These are phyloP conservation scores for Pammene aurita DNA, from an alignment of 2,888 invertebrate genomes.

Conservation along the genomic window DNA sequence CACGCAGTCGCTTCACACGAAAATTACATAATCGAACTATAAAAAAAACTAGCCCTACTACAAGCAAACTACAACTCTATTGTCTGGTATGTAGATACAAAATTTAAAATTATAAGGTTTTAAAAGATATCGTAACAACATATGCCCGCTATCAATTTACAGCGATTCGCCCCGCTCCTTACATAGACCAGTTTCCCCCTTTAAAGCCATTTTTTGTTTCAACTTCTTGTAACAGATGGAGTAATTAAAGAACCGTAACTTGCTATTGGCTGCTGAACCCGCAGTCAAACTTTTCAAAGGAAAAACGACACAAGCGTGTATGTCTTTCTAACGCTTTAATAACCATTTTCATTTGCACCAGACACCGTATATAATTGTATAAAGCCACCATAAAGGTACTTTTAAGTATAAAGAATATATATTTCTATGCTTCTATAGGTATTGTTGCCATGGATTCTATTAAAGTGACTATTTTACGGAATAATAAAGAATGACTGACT, in stretches of 20 bases:
- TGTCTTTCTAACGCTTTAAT: not conserved
- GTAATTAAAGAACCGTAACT: conserved; percentile 64
- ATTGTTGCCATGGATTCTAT: conserved; percentile 69
- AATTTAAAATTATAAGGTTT: not conserved
- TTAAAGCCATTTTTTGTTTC: conserved; percentile 46
- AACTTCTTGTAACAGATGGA: conserved; percentile 57
- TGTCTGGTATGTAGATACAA: not conserved
- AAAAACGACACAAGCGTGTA: conserved; percentile 16
- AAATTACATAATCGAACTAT: conserved; percentile 15
- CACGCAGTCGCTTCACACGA: conserved; percentile 42
- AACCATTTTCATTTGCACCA: conserved; percentile 46
- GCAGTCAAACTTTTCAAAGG: not conserved
- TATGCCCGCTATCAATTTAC: conserved; percentile 65
- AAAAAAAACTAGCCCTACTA: not conserved
- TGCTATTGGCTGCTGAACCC: conserved; percentile 64
- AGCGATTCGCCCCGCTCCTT: conserved; percentile 69
- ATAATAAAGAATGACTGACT: conserved; percentile 59
- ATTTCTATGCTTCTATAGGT: conserved; percentile 61
- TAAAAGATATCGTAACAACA: conserved; percentile 44
- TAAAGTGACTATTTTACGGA: conserved; percentile 58
- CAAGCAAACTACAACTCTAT: conserved; percentile 13
- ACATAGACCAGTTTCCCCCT: conserved; percentile 51
- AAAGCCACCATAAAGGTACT: conserved; percentile 63
- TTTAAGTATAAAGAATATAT: conserved; percentile 56
- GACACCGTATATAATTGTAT: conserved; percentile 61